These are phyloP conservation scores for Cotesia congregata DNA, from an alignment of 2,888 invertebrate species.

Conservation along the genomic window DNA sequence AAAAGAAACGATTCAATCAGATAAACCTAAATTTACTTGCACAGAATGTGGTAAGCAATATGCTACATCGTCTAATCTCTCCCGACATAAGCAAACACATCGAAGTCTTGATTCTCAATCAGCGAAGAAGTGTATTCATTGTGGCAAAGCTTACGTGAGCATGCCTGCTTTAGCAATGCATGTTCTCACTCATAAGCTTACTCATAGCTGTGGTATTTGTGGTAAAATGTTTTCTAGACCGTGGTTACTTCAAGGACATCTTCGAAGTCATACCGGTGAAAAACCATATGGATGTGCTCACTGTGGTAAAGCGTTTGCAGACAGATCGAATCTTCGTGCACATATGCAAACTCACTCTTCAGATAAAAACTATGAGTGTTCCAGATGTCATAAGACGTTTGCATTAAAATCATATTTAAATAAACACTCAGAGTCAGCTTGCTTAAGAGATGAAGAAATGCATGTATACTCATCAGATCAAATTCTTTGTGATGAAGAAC, in stretches of 20 bases:
- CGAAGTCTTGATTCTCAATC: constrained; percentile 89
- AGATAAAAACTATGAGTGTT: constrained; percentile 91
- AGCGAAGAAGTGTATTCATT: constrained; percentile 95
- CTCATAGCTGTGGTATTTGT: constrained; percentile 93
- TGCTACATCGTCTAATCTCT: constrained; percentile 91
- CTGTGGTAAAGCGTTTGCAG: constrained; percentile 96
- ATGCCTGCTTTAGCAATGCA: constrained; percentile 98
- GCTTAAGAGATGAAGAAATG: constrained; percentile 75
- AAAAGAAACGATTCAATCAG: constrained; percentile 66
- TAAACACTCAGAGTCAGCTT: constrained; percentile 94
- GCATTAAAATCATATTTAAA: constrained; percentile 96
- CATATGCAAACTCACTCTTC: constrained; percentile 96
- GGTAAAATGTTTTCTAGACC: constrained; percentile 96
- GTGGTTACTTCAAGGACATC: constrained; percentile 93
- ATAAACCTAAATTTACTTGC: constrained; percentile 77
- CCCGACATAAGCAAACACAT: constrained; percentile 92
- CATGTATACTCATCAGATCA: constrained; percentile 31
- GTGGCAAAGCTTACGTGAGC: constrained; percentile 97
- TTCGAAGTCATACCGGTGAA: constrained; percentile 93
- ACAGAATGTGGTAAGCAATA: constrained; percentile 92
- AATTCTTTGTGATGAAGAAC: constrained; percentile 40
- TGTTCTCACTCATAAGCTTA: constrained; percentile 91
- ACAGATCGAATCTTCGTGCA: constrained; percentile 92
- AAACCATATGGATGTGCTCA: constrained; percentile 94
- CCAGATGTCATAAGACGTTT: constrained; percentile 90